Evolutionary conservation across 2,888 invertebrate genomes (phyloP).

Genomic region (Xylocampa areola): DNA sequence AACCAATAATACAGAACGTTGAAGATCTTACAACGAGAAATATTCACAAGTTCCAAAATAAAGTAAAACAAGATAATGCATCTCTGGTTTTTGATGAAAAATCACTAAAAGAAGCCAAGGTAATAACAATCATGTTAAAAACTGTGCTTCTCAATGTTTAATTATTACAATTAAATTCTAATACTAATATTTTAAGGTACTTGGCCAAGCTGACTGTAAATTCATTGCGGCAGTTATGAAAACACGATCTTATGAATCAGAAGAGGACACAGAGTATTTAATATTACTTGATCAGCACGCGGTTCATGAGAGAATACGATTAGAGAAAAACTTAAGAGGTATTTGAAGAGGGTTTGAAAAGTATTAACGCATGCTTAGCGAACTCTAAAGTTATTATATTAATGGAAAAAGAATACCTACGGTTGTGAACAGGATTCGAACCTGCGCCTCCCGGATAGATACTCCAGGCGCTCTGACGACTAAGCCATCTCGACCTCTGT

Average conservation of each 20-base stretch:
- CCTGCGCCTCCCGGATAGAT: too few species aligned
- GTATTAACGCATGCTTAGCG: too few species aligned
- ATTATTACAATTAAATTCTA: background rate
- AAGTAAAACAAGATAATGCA: slow-evolving; percentile 70
- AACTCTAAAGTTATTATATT: too few species aligned
- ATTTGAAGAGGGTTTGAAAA: too few species aligned
- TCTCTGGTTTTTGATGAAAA: slow-evolving; percentile 74
- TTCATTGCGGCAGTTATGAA: slow-evolving; percentile 90
- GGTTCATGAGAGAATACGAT: slow-evolving; percentile 94
- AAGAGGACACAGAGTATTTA: slow-evolving; percentile 83
- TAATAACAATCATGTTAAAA: slow-evolving; percentile 45
- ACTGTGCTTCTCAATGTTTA: too few species aligned
- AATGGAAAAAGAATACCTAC: too few species aligned
- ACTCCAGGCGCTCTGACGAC: too few species aligned
- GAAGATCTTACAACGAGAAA: slow-evolving; percentile 67
- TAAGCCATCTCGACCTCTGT: too few species aligned
- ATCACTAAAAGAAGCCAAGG: slow-evolving; percentile 73
- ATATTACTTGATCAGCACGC: slow-evolving; percentile 96
- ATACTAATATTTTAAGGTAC: slow-evolving; percentile 79
- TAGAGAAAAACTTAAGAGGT: slow-evolving; percentile 92
- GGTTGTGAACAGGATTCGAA: too few species aligned
- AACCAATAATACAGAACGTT: slow-evolving; percentile 70
- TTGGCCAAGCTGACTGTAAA: slow-evolving; percentile 94
- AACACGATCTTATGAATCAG: slow-evolving; percentile 61
- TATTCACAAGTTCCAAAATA: slow-evolving; percentile 71